Percentiles rank a stretch among this genome's conserved stretches.
phyloP scores from a whole-genome alignment of 2,888 invertebrate genomes.

The Coleophora deauratella region DNA sequence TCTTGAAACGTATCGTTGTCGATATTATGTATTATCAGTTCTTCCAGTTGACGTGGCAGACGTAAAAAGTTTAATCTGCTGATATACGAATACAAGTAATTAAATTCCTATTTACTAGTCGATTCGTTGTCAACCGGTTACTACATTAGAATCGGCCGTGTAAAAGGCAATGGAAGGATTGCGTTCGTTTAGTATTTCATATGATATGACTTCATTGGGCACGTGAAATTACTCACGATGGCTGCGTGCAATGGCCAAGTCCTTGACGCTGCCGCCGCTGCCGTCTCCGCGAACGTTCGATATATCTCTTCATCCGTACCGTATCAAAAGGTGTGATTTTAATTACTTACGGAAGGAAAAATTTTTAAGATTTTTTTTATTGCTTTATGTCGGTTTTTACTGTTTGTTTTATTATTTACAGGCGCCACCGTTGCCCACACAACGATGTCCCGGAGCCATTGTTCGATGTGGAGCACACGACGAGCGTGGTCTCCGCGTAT shows the following conservation, averaged over 20 bases:
- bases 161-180: too few relatives aligned
- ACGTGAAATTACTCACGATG: slow-evolving; percentile 39
- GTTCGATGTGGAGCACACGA: slow-evolving; percentile 73
- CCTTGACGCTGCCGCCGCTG: slow-evolving; percentile 58
- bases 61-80: too few relatives aligned
- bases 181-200: slow-evolving; percentile 22
- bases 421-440: slow-evolving; percentile 90
- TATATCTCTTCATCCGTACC: slow-evolving; percentile 54
- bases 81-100: too few relatives aligned
- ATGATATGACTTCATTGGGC: slow-evolving; percentile 16
- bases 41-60: too few relatives aligned
- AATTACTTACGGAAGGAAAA: not conserved
- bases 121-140: too few relatives aligned
- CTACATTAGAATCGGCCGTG: too few relatives aligned
- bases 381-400: too few relatives aligned
- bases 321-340: slow-evolving; percentile 45
- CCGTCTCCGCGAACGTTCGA: slow-evolving; percentile 51
- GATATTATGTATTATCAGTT: too few relatives aligned
- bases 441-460: slow-evolving; percentile 76
- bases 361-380: slow-evolving; percentile 6
- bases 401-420: slow-evolving; percentile 43
- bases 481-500: slow-evolving; percentile 76
- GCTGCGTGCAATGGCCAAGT: slow-evolving; percentile 61
- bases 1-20: too few relatives aligned
- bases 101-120: too few relatives aligned